A percentile compares a stretch with the other conserved stretches of the same genome.
Evolutionary conservation across 1,140 invertebrate genomes (phyloP).

Genomic region (Gryllus bimaculatus): DNA sequence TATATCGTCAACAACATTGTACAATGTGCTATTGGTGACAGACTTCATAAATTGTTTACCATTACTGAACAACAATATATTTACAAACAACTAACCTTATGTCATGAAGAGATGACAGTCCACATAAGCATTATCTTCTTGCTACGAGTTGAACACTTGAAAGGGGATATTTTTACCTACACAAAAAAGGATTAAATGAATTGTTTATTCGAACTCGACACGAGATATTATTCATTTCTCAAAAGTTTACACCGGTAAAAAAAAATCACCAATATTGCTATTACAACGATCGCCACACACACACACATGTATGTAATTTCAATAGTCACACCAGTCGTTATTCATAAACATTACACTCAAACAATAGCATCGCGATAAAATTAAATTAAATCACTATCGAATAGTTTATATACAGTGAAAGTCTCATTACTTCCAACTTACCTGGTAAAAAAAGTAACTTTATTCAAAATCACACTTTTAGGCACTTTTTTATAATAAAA

Average conservation of each 20-base stretch:
- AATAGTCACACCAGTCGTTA: neutral
- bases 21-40: too few relatives aligned
- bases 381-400: neutral
- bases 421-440: too few relatives aligned
- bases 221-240: too few relatives aligned
- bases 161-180: neutral
- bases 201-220: too few relatives aligned
- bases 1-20: too few relatives aligned
- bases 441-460: too few relatives aligned
- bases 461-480: too few relatives aligned
- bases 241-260: neutral
- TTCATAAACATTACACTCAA: neutral
- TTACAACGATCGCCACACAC: neutral
- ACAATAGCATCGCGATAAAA: neutral
- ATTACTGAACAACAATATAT: too few relatives aligned
- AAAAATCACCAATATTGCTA: neutral
- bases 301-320: neutral
- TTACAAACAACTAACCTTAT: neutral
- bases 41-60: too few relatives aligned
- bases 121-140: neutral
- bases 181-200: neutral
- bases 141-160: neutral
- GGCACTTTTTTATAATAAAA: too few relatives aligned
- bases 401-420: too few relatives aligned
- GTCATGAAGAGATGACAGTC: neutral